phyloP scores from a whole-genome alignment of 2,797 vertebrate genomes.

The Hemitrygon akajei region DNA sequence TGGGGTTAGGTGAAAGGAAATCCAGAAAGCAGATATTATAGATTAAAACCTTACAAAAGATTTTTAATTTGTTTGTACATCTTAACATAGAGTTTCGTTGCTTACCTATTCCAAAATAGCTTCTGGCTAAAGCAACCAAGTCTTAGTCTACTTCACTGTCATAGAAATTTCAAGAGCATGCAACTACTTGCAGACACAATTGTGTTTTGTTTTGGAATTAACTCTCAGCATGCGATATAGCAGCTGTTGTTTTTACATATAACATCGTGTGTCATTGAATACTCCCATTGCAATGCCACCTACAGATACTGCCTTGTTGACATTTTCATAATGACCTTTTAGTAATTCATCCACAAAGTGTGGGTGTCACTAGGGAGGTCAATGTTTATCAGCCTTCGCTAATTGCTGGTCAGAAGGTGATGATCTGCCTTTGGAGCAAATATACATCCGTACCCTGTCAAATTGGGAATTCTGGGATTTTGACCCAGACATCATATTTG shows the following conservation, averaged over 20 bases:
- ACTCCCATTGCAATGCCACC: background rate
- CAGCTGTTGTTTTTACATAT: constrained; percentile 28
- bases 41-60: background rate
- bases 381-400: too few relatives aligned
- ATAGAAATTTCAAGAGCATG: background rate
- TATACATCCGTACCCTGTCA: too few relatives aligned
- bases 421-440: too few relatives aligned
- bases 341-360: too few relatives aligned
- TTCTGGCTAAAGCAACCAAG: background rate
- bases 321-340: background rate
- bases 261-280: background rate
- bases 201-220: background rate
- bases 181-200: background rate
- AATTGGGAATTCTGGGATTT: too few relatives aligned
- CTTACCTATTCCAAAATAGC: too few relatives aligned
- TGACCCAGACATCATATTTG: too few relatives aligned
- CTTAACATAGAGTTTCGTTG: background rate
- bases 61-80: background rate
- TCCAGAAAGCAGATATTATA: background rate
- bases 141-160: background rate
- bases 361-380: too few relatives aligned
- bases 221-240: constrained; percentile 2
- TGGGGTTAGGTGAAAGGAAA: background rate
- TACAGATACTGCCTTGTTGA: background rate
- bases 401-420: too few relatives aligned